Evolutionary conservation across 2,797 vertebrate species (phyloP), one percentile per base, ranked within the genome.

Genomic region (Orientallactaga sibirica): DNA sequence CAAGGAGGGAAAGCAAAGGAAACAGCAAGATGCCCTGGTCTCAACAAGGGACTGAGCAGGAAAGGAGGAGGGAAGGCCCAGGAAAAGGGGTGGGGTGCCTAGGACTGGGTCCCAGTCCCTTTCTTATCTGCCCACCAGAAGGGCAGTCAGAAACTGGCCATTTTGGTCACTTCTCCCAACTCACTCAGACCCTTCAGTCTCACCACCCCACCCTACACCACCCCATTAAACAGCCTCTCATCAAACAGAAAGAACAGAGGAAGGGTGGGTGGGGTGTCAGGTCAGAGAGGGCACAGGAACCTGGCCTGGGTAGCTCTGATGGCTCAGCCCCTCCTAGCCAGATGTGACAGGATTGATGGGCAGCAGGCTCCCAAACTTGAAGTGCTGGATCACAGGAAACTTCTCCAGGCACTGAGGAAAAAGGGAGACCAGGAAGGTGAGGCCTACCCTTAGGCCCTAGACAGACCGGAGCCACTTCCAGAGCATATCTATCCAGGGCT

Each of bases 361-460:
- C 97, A 99, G 99, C 97, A 99, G 98, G 98, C 99, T 99, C 95
- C 99, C 99, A 0, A 99, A 99, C 97, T 99, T 99, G 98, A 99
- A 99, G 98, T 99, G 99, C 97, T 99, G 99, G 98, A 99, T 99
- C 97, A 99, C 99, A 0, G 99, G 99, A 96, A 99, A 99, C 98
- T 99, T 99, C 98, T 99, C 99, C 98, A 99, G 98, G 98, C 99
- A 99, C 99, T 99, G 98, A 5, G 79, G 70, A 52, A n/a, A 75
- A 68, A 41, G 25, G 66, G 25, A 70, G 71, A 66, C 48, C 5
- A 33, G 41, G 74, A 25, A 37, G 74, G 77, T 94, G 37, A 96
- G 95, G 55, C 55, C 55, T 16, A 58, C 55, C 55, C 55, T 16
- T 16, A 58, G 55, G 16, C 16, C 55, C 55, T 12, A 58, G 55